Evolutionary conservation across 2,113 vertebrate genomes (phyloP).

Genomic region (Oophaga pumilio): DNA sequence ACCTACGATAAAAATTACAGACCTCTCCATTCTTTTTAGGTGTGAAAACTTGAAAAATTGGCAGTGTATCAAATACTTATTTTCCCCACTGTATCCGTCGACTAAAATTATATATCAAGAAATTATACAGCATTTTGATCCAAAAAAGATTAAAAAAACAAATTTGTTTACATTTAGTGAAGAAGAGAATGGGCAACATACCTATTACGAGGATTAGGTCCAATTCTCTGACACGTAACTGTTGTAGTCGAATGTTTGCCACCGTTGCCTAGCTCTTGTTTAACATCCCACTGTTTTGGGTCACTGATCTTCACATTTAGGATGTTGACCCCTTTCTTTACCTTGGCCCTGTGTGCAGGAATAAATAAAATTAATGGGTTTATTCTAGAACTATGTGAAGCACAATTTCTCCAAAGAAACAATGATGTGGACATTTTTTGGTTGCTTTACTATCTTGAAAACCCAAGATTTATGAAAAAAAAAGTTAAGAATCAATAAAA

Average conservation of each 20-base stretch:
- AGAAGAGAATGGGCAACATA: constrained; percentile 60
- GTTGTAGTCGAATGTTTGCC: constrained; percentile 71
- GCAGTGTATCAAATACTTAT: no score
- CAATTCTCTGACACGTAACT: constrained; percentile 71
- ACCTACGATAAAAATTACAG: no score
- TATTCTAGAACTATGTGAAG: not conserved
- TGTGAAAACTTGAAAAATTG: no score
- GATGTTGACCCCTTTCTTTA: constrained; percentile 79
- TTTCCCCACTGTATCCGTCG: no score
- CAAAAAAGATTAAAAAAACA: no score
- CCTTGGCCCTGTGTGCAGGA: constrained; percentile 73
- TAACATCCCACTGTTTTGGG: constrained; percentile 72
- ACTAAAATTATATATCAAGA: no score
- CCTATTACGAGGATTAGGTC: constrained; percentile 67
- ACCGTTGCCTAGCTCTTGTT: constrained; percentile 71
- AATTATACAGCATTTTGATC: no score
- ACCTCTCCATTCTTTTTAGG: no score
- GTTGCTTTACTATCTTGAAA: not conserved
- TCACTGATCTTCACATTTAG: constrained; percentile 66
- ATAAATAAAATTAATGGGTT: not conserved
- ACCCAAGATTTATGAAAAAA: not conserved
- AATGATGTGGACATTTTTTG: not conserved
- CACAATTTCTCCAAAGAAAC: not conserved
- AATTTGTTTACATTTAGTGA: not conserved
- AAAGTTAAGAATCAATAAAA: no score